Conservation (phyloP, 2,888 invertebrate species). For the Desoria tigrina region DNA sequence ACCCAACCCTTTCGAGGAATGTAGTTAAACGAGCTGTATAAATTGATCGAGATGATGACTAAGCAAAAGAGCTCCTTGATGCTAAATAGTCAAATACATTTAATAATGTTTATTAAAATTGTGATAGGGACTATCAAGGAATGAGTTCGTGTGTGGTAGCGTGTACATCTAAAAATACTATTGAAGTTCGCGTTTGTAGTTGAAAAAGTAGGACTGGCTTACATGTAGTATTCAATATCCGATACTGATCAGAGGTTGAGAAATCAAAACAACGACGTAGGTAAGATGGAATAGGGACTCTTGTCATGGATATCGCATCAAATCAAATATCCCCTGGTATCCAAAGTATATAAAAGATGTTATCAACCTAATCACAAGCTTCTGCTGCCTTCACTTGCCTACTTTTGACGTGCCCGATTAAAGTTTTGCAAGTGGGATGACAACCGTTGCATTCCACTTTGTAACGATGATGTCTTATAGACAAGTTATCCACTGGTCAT, state of each 20-base stretch:
- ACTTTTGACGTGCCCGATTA: conserved; percentile 6
- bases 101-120: too few species aligned
- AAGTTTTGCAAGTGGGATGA: conserved; percentile 3
- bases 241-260: too few species aligned
- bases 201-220: too few species aligned
- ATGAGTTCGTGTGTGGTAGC: too few species aligned
- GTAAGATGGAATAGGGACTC: not conserved
- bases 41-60: conserved; percentile 16
- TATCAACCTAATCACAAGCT: conserved; percentile 6
- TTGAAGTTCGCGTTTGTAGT: too few species aligned
- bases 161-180: too few species aligned
- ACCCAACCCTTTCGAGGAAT: conserved; percentile 12
- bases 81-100: too few species aligned
- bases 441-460: not conserved
- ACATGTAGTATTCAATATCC: too few species aligned
- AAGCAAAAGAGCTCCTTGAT: conserved; percentile 6
- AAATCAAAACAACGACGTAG: too few species aligned
- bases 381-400: not conserved
- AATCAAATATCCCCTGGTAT: conserved; percentile 6
- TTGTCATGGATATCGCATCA: not conserved
- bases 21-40: conserved; percentile 5
- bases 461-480: not conserved
- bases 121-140: too few species aligned
- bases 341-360: not conserved
- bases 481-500: too few species aligned